These are phyloP conservation scores for Nebria salina DNA, from an alignment of 2,888 invertebrate species.

Conservation along the genomic window DNA sequence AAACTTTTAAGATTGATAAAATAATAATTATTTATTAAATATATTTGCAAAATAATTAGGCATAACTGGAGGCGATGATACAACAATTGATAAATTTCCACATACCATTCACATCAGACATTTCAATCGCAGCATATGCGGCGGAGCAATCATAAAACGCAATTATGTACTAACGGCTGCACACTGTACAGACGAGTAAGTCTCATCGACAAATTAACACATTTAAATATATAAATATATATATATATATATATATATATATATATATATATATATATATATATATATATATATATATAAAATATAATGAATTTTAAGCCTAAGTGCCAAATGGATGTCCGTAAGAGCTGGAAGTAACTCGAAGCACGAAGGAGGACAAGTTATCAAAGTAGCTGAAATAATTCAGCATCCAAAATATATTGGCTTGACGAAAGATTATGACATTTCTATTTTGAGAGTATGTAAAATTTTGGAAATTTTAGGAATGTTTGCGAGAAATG, in stretches of 20 bases:
- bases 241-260: too few relatives aligned
- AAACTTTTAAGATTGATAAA: too few relatives aligned
- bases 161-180: constrained; percentile 47
- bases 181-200: constrained; percentile 48
- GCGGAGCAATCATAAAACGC: constrained; percentile 47
- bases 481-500: too few relatives aligned
- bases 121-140: constrained; percentile 46
- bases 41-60: not conserved
- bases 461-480: not conserved
- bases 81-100: constrained; percentile 42
- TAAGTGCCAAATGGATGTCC: constrained; percentile 36
- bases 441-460: constrained; percentile 48
- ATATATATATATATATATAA: too few relatives aligned
- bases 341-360: constrained; percentile 48
- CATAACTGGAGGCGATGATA: constrained; percentile 39
- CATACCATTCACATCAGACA: constrained; percentile 40
- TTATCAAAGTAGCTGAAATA: constrained; percentile 44
- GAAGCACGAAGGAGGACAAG: constrained; percentile 46
- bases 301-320: constrained; percentile 3
- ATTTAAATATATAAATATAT: not conserved
- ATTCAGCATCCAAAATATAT: constrained; percentile 47
- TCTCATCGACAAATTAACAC: not conserved
- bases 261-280: too few relatives aligned
- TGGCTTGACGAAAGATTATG: constrained; percentile 46
- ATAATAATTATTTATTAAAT: too few relatives aligned